Conservation (phyloP, 2,797 vertebrate genomes). For the Labeo calbasu region DNA sequence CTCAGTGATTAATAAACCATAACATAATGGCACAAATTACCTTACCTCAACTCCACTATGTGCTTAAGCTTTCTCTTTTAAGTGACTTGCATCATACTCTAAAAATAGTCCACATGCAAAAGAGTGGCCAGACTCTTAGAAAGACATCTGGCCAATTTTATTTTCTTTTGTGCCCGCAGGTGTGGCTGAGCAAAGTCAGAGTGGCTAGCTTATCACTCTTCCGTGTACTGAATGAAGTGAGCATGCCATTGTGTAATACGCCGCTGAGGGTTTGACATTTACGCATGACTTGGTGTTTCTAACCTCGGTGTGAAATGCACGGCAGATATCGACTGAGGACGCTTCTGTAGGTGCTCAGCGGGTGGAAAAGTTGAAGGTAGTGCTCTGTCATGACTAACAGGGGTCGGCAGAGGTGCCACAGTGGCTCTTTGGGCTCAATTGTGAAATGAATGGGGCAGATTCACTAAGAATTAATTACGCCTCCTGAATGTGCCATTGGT, state of each 20-base stretch:
- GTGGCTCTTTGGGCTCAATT: not conserved
- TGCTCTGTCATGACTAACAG: not conserved
- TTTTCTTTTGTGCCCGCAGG: not conserved
- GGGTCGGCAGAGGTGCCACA: not conserved
- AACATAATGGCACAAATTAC: not conserved
- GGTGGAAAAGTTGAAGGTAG: not conserved
- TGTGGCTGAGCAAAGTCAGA: not conserved
- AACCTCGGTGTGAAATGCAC: not conserved
- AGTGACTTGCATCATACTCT: not conserved
- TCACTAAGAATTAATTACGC: not conserved
- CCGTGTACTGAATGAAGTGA: not conserved
- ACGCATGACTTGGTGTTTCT: conserved; percentile 4
- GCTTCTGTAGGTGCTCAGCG: not conserved
- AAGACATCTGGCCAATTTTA: not conserved
- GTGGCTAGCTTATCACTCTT: not conserved
- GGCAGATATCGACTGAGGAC: not conserved
- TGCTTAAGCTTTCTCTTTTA: not conserved
- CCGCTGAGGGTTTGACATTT: conserved; percentile 20
- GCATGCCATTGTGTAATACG: not conserved
- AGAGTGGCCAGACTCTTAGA: not conserved
- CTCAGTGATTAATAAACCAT: conserved; percentile 4
- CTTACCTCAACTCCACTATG: not conserved
- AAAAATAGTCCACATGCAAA: conserved; percentile 2
- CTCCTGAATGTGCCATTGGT: not conserved
- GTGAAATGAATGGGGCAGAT: not conserved